Evolutionary conservation across 1,140 invertebrate species (phyloP).

Genomic region (Trichonephila clavata): DNA sequence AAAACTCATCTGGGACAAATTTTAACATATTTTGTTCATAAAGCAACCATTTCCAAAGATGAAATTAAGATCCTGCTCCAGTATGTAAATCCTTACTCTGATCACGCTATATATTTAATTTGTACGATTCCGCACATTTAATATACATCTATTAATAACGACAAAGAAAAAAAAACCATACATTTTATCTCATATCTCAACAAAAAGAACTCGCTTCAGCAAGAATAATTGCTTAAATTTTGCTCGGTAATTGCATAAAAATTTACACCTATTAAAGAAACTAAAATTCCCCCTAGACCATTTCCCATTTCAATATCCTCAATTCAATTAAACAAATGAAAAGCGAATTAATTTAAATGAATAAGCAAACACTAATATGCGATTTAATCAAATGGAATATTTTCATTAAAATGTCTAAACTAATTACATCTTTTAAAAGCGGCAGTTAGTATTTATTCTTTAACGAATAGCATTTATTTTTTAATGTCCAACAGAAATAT

Average conservation of each 20-base stretch:
- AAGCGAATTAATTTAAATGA: background rate
- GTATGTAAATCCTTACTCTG: too few relatives aligned
- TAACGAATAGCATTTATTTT: conserved; percentile 8
- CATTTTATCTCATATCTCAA: too few relatives aligned
- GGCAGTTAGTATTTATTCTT: conserved; percentile 14
- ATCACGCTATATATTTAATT: too few relatives aligned
- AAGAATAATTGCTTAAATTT: background rate
- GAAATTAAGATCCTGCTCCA: too few relatives aligned
- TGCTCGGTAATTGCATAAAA: background rate
- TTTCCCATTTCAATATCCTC: background rate
- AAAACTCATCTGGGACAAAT: too few relatives aligned
- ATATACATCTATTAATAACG: too few relatives aligned
- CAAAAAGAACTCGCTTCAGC: too few relatives aligned
- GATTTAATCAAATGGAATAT: conserved; percentile 20
- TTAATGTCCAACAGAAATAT: background rate
- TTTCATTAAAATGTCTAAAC: background rate
- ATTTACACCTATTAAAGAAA: background rate
- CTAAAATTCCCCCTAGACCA: background rate
- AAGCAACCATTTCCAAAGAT: too few relatives aligned
- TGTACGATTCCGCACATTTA: too few relatives aligned
- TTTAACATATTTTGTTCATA: too few relatives aligned
- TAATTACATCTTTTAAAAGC: conserved; percentile 49
- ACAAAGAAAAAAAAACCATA: too few relatives aligned
- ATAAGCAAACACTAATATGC: background rate
- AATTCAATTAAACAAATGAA: conserved; percentile 20